phyloP scores from a whole-genome alignment of 1,140 invertebrate genomes.

The Hycleus phaleratus region DNA sequence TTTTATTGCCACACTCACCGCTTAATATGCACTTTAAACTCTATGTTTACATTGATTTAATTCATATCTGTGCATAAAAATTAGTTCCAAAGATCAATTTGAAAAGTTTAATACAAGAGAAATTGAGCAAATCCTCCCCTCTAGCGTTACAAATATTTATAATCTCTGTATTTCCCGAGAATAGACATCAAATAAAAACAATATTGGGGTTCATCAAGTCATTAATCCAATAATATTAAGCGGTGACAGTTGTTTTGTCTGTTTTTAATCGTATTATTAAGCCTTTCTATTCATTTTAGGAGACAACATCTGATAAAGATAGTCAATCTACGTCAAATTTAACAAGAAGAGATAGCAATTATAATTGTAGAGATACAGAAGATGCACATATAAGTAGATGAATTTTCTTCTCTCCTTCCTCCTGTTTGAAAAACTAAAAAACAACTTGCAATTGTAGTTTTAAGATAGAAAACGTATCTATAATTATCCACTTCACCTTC shows the following conservation, averaged over 20 bases:
- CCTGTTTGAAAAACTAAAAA: neutral
- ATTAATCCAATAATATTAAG: too few species aligned
- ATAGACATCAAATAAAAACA: too few species aligned
- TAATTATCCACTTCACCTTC: neutral
- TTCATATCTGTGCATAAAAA: too few species aligned
- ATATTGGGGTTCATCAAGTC: too few species aligned
- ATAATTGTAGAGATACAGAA: conserved; percentile 34
- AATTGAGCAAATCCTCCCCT: too few species aligned
- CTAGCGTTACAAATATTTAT: too few species aligned
- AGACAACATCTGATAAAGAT: conserved; percentile 30
- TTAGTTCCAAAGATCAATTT: too few species aligned
- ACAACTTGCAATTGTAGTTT: neutral
- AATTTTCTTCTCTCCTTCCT: conserved; percentile 1
- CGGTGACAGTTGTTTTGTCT: too few species aligned
- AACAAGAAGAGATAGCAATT: conserved; percentile 33
- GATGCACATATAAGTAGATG: conserved; percentile 34
- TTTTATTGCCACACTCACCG: neutral
- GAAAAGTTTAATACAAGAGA: too few species aligned
- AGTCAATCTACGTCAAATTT: conserved; percentile 20
- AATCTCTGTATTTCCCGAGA: too few species aligned
- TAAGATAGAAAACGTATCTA: conserved; percentile 1
- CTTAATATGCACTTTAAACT: too few species aligned
- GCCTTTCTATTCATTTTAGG: conserved; percentile 15
- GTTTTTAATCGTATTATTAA: neutral
- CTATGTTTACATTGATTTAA: too few species aligned